phyloP scores from a whole-genome alignment of 2,113 vertebrate genomes.

The Erythrocercus mccallii region DNA sequence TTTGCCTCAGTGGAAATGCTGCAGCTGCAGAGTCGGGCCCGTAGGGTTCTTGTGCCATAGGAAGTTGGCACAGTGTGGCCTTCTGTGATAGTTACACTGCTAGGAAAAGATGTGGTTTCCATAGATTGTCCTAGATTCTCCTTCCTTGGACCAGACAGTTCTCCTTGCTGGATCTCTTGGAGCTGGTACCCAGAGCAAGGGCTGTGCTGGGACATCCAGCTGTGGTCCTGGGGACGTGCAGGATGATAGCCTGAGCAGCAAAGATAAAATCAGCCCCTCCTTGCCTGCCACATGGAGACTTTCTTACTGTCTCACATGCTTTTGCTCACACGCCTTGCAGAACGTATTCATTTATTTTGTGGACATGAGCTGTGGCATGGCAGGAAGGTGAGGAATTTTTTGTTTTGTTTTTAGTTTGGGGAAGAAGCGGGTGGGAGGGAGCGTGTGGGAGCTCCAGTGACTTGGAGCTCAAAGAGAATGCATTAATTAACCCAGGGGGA shows the following conservation, averaged over 20 bases:
- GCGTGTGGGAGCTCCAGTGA: not conserved
- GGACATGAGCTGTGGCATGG: constrained; percentile 19
- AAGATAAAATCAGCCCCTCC: not conserved
- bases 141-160: not conserved
- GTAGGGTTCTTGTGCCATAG: not conserved
- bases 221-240: not conserved
- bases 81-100: fast-evolving
- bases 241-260: not conserved
- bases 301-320: not conserved
- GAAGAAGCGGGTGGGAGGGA: constrained; percentile 30
- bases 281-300: not conserved
- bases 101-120: not conserved
- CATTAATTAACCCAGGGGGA: constrained; percentile 85
- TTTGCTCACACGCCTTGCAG: not conserved
- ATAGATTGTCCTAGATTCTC: not conserved
- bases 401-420: constrained; percentile 45
- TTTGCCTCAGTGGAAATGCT: not conserved
- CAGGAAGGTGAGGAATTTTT: constrained; percentile 48
- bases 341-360: constrained; percentile 18
- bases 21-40: not conserved
- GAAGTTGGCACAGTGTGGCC: not conserved
- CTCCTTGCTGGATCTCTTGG: not conserved
- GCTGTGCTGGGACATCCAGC: not conserved
- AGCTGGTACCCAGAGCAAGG: not conserved
- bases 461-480: constrained; percentile 77